Evolutionary conservation across 1,140 invertebrate genomes (phyloP), one percentile per base, ranked within the genome.

Genomic region (Pseudomyrmex sp.): DNA sequence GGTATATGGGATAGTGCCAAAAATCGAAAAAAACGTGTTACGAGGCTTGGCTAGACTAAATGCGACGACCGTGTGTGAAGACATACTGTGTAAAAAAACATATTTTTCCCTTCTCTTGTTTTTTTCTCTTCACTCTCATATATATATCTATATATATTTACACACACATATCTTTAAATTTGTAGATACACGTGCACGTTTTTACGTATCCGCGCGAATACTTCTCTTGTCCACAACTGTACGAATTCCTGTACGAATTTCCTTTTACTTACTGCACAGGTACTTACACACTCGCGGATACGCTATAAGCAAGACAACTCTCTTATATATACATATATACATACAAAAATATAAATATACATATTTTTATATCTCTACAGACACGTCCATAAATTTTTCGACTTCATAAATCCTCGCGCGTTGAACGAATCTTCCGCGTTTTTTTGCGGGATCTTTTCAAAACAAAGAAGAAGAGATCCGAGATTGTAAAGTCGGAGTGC

Each of bases 1-100:
- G 44, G 50, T 35, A 5, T 68, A 56, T 13, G 10, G 35, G 23
- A 79, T 74, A 85, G 83, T 88, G 87, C 86, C 86, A 35, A 86
- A 88, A 79, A 59, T 70, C 10, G 15, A 70, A 44, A 50, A 35
- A 35, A 35, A 23, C 35, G 35, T 59, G 18, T 76, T 54, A 66
- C 4, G 35, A 68, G 18, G 13, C 7, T 77, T 35, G 44, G 10
- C 15, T 59, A 77, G 35, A 35, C 35, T 35, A 35, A 35, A 35
- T 35, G 35, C 5, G 35, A 35, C 4, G 35, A 35, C 35, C 35
- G 35, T 35, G 35, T 35, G 35, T 35, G 35, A 35, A 35, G 35
- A 35, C 5, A 35, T 35, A 35, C 35, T 7, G 35, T 35, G 35
- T 35, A 56, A 8, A 72, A 18, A 59, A 50, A 72, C 4, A 26